Conservation (phyloP, 2,888 invertebrate species). For the Malthinus seriepunctatus region DNA sequence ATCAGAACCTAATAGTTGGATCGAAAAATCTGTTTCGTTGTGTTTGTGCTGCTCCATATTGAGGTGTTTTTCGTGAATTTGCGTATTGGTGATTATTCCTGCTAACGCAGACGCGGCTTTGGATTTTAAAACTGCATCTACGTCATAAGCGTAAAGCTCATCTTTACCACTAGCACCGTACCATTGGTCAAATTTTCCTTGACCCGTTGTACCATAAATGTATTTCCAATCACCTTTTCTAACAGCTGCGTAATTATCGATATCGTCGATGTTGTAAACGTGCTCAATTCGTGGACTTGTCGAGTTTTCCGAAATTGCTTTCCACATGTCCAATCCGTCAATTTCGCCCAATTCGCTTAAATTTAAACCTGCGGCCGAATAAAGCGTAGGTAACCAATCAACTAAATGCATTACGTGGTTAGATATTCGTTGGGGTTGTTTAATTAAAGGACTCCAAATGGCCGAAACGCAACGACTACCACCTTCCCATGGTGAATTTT, state of each 20-base stretch:
- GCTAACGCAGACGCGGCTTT: slow-evolving; percentile 55
- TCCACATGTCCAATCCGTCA: slow-evolving; percentile 61
- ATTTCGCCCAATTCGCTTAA: slow-evolving; percentile 58
- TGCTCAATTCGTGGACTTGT: slow-evolving; percentile 60
- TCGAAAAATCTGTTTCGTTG: slow-evolving; percentile 30
- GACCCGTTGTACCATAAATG: slow-evolving; percentile 58
- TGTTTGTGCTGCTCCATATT: slow-evolving; percentile 24
- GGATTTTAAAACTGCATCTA: slow-evolving; percentile 54
- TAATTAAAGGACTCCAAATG: slow-evolving; percentile 67
- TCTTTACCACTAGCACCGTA: slow-evolving; percentile 54
- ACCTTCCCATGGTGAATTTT: slow-evolving; percentile 74
- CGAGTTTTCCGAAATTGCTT: slow-evolving; percentile 54
- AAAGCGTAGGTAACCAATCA: slow-evolving; percentile 74
- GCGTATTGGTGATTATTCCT: slow-evolving; percentile 55
- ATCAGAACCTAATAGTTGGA: slow-evolving; percentile 38
- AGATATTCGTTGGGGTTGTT: slow-evolving; percentile 60
- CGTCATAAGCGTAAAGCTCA: slow-evolving; percentile 50
- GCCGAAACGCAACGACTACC: slow-evolving; percentile 66
- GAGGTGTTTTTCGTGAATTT: slow-evolving; percentile 51
- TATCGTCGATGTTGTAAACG: slow-evolving; percentile 62
- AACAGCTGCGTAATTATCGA: slow-evolving; percentile 60
- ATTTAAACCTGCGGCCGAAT: slow-evolving; percentile 60
- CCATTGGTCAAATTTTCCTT: slow-evolving; percentile 52
- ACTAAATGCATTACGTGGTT: slow-evolving; percentile 67
- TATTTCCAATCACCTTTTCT: slow-evolving; percentile 68